Percentiles rank a stretch among this genome's conserved stretches.
These are phyloP conservation scores for Rhinopithecus roxellana DNA, from an alignment of 2,113 vertebrate genomes.

Conservation along the genomic window DNA sequence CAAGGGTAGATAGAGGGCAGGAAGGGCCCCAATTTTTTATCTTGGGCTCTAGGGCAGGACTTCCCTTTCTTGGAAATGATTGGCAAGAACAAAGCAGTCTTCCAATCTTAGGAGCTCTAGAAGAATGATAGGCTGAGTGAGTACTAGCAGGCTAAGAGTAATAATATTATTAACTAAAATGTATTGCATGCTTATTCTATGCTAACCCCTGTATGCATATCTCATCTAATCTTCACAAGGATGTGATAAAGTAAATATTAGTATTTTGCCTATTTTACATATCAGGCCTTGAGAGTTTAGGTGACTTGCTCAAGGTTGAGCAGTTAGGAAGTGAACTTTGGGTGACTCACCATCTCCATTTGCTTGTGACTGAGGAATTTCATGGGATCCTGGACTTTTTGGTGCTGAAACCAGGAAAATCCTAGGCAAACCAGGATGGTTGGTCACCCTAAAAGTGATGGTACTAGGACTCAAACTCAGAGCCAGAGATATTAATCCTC, in stretches of 20 bases:
- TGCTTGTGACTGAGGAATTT: background rate
- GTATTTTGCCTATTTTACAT: background rate
- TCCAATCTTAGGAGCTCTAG: background rate
- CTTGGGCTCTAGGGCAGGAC: background rate
- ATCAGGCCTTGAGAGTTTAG: background rate
- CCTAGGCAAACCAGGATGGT: background rate
- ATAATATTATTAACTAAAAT: background rate
- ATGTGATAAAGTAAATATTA: background rate
- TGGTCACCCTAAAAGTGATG: background rate
- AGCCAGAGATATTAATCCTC: background rate
- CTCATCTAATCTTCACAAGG: background rate
- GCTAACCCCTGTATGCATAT: background rate
- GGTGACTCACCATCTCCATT: background rate
- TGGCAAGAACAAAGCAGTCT: background rate
- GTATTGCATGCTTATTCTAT: background rate
- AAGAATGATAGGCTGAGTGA: background rate
- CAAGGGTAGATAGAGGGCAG: background rate
- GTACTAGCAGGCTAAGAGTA: background rate
- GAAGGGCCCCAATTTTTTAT: background rate
- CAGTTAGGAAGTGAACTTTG: background rate
- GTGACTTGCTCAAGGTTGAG: background rate
- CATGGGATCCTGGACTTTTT: background rate
- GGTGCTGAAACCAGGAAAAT: background rate
- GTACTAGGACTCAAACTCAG: background rate
- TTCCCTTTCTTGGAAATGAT: background rate